Evolutionary conservation across 2,797 vertebrate genomes (phyloP).

Genomic region (Ptychadena robeensis): DNA sequence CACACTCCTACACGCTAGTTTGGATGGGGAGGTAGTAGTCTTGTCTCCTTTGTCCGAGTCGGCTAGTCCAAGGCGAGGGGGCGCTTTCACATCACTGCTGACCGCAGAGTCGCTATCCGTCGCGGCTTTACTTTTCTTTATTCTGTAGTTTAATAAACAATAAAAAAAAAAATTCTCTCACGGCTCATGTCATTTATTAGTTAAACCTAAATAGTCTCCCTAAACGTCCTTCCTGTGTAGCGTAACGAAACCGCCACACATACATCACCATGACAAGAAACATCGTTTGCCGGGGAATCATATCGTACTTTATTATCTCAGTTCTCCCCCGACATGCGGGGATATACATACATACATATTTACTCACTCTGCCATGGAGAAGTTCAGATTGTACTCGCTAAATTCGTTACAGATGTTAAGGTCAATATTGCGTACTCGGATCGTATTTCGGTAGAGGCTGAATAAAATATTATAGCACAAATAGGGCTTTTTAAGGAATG

Average conservation of each 20-base stretch:
- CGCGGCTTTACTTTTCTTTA: slow-evolving; percentile 69
- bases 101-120: slow-evolving; percentile 57
- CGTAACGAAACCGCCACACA: slow-evolving; percentile 48
- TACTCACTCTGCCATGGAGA: slow-evolving; percentile 63
- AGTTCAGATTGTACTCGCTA: slow-evolving; percentile 63
- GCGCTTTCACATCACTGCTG: slow-evolving; percentile 62
- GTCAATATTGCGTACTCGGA: slow-evolving; percentile 59
- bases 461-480: slow-evolving; percentile 66
- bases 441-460: slow-evolving; percentile 60
- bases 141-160: slow-evolving; percentile 69
- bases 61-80: slow-evolving; percentile 62
- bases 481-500: slow-evolving; percentile 66
- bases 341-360: slow-evolving; percentile 53
- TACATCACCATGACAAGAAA: slow-evolving; percentile 61
- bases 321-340: slow-evolving; percentile 63
- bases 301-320: slow-evolving; percentile 61
- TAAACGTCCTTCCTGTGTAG: slow-evolving; percentile 47
- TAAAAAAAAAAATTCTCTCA: slow-evolving; percentile 52
- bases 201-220: slow-evolving; percentile 46
- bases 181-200: slow-evolving; percentile 44
- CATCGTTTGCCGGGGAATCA: slow-evolving; percentile 54
- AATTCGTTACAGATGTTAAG: slow-evolving; percentile 68
- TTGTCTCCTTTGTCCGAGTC: slow-evolving; percentile 57
- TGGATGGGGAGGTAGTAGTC: slow-evolving; percentile 38
- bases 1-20: slow-evolving; percentile 59